Evolutionary conservation across 2,888 invertebrate genomes (phyloP).

Genomic region (Temnothorax ravouxi): DNA sequence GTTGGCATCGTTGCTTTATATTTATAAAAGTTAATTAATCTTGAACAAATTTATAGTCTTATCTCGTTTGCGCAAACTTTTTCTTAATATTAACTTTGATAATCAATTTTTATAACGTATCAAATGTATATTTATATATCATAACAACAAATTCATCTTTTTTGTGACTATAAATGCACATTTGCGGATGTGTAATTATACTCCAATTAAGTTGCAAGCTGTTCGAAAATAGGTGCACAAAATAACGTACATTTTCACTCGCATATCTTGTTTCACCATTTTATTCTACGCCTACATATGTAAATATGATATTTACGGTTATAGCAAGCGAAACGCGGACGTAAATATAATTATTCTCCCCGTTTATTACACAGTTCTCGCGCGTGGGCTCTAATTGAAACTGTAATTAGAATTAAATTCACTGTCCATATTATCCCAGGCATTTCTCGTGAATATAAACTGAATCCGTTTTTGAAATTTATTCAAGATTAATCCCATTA

Average conservation of each 20-base stretch:
- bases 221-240: background rate
- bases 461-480: background rate
- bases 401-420: slow-evolving; percentile 36
- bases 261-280: slow-evolving; percentile 47
- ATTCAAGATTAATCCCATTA: background rate
- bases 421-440: background rate
- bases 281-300: slow-evolving; percentile 46
- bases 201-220: background rate
- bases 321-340: slow-evolving; percentile 4
- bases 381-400: slow-evolving; percentile 14
- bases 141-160: background rate
- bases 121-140: background rate
- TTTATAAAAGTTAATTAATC: background rate
- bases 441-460: background rate
- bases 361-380: background rate
- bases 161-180: background rate
- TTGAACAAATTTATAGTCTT: background rate
- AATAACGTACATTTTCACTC: slow-evolving; percentile 17
- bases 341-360: slow-evolving; percentile 1
- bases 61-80: background rate
- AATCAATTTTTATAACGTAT: background rate
- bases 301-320: slow-evolving; percentile 26
- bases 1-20: background rate
- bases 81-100: background rate
- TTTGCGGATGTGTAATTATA: background rate